Conservation (phyloP, 2,113 vertebrate genomes). For the Rhinolophus ferrumequinum region DNA sequence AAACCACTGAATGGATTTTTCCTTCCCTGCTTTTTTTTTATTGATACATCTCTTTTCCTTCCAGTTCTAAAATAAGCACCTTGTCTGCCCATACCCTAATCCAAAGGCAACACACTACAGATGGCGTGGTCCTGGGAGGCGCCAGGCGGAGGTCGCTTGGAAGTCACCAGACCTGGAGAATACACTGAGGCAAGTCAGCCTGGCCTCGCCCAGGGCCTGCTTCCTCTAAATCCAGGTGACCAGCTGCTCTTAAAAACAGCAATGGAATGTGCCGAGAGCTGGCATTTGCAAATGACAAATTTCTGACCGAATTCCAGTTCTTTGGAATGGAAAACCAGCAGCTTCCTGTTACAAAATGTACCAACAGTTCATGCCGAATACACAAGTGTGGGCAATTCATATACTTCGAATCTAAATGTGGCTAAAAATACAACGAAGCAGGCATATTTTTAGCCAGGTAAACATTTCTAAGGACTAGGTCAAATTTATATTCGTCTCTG, state of each 20-base stretch:
- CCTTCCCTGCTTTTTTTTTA: slow-evolving; percentile 64
- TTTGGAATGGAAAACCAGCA: slow-evolving; percentile 88
- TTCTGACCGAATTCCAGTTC: slow-evolving; percentile 86
- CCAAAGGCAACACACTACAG: slow-evolving; percentile 82
- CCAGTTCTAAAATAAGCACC: slow-evolving; percentile 84
- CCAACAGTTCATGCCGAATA: slow-evolving; percentile 84
- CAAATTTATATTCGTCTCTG: slow-evolving; percentile 59
- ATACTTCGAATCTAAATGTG: slow-evolving; percentile 78
- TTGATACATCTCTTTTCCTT: slow-evolving; percentile 83
- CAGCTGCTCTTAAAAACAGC: slow-evolving; percentile 82
- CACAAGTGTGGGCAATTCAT: slow-evolving; percentile 79
- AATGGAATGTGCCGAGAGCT: slow-evolving; percentile 64
- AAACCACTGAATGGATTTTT: slow-evolving; percentile 81
- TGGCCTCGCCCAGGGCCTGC: slow-evolving; percentile 32
- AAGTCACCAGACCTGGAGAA: slow-evolving; percentile 64
- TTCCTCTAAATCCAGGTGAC: slow-evolving; percentile 74
- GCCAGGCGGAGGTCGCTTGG: slow-evolving; percentile 64
- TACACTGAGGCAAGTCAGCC: neutral
- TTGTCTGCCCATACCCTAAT: slow-evolving; percentile 78
- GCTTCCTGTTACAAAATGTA: slow-evolving; percentile 90
- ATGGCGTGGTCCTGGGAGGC: slow-evolving; percentile 31
- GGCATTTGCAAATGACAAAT: slow-evolving; percentile 80
- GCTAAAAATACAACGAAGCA: slow-evolving; percentile 82
- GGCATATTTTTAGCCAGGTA: slow-evolving; percentile 85
- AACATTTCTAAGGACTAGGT: slow-evolving; percentile 76